phyloP scores from a whole-genome alignment of 1,140 invertebrate genomes.

The Drosophila pallidifrons region DNA sequence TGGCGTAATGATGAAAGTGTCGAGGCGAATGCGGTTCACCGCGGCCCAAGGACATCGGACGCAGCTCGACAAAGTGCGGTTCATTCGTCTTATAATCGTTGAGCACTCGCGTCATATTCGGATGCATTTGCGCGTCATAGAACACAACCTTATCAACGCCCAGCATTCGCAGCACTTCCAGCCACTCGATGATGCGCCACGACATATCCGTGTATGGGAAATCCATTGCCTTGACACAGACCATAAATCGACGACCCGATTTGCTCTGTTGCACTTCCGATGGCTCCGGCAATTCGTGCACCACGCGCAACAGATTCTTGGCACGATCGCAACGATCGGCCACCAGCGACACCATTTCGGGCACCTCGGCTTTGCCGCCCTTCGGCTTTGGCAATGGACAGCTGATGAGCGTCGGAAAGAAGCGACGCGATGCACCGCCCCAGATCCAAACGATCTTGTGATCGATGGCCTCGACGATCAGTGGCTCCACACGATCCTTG shows the following conservation, averaged over 20 bases:
- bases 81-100: conserved; percentile 44
- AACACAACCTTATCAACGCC: conserved; percentile 96
- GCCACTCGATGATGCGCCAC: conserved; percentile 96
- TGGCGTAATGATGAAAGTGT: conserved; percentile 88
- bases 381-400: conserved; percentile 90
- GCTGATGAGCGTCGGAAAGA: conserved; percentile 93
- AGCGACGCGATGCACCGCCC: conserved; percentile 94
- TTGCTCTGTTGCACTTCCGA: too few relatives aligned
- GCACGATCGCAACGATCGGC: conserved; percentile 90
- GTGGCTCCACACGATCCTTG: conserved; percentile 89
- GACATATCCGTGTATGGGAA: conserved; percentile 95
- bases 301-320: conserved; percentile 92
- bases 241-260: conserved; percentile 90
- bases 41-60: conserved; percentile 88
- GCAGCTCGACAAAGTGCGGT: conserved; percentile 87
- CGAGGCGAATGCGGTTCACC: conserved; percentile 87
- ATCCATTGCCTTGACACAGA: conserved; percentile 96
- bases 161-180: conserved; percentile 93
- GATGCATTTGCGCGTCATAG: conserved; percentile 95
- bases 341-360: conserved; percentile 93
- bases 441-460: conserved; percentile 97
- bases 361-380: conserved; percentile 88
- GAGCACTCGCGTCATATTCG: conserved; percentile 94
- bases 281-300: conserved; percentile 87
- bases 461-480: conserved; percentile 91